Conservation (phyloP, 2,113 vertebrate species). For the Butorides virescens region DNA sequence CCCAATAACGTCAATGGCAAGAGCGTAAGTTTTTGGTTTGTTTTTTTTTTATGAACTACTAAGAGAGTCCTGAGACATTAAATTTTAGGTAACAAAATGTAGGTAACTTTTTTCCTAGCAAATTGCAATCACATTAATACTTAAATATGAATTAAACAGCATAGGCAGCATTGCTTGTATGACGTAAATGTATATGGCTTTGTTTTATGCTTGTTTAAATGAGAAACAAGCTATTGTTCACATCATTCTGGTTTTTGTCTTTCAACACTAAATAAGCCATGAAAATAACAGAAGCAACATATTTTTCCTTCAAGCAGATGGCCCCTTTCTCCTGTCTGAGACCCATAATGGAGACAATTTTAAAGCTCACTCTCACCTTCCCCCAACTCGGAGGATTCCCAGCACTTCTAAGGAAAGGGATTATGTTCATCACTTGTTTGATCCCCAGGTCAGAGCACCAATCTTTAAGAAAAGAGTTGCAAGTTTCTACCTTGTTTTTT, state of each 20-base stretch:
- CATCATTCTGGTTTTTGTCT: background rate
- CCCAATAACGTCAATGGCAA: background rate
- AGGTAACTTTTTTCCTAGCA: background rate
- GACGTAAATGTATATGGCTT: background rate
- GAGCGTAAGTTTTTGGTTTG: background rate
- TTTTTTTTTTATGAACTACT: background rate
- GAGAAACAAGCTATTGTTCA: background rate
- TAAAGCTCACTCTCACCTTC: background rate
- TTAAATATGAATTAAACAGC: background rate
- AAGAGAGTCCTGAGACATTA: background rate
- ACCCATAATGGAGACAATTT: background rate
- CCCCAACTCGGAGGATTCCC: background rate
- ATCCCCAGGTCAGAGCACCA: background rate
- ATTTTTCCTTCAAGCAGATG: background rate
- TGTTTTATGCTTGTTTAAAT: background rate
- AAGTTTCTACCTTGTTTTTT: background rate
- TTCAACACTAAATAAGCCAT: background rate
- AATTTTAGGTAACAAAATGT: background rate
- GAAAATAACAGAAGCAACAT: background rate
- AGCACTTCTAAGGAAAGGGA: background rate
- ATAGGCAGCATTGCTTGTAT: background rate
- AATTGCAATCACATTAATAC: background rate
- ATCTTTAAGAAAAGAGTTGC: background rate
- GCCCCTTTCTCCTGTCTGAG: background rate
- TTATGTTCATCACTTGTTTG: background rate